Base-by-base conservation (phyloP, 1,140 invertebrate genomes). In the Drosophila ohnishii region DNA sequence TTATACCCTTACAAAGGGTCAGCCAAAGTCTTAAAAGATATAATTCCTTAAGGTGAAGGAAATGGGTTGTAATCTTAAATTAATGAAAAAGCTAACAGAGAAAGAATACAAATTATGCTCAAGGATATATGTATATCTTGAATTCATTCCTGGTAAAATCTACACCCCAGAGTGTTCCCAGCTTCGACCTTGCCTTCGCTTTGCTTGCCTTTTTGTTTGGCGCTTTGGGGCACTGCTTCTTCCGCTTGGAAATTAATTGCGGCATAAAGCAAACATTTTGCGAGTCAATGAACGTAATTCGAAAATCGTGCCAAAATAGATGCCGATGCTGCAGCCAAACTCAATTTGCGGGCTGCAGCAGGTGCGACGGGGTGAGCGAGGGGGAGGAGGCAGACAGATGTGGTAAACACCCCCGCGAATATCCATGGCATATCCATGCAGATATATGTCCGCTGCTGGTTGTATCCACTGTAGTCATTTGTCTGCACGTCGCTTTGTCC, bases 241-340 rank as follows among this genome's bases (percentile, higher is more conserved):
- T 88, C 84, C 84, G 84, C 80, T 64, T 88, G 66, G 55, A 80
- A 88, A 88, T 88, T 88, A 88, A 88, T 88, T 88, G 84, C 84
- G 84, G 84, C 84, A 88, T 88, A 88, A 88, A 84, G 61, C 80
- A 88, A 87, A 88, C 84, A 88, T 89, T 89, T 89, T 88, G 83
- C 83, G 74, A 88, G 84, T 88, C 84, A 85, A 88, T 88, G 84
- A 84, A 89, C 84, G 84, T 88, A 88, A 88, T 88, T 88, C 80
- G 84, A 88, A 88, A 88, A 88, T 88, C 84, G 84, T 88, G 84
- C 84, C 84, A 88, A 88, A 86, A 88, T 88, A 80, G 84, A 77
- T 88, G 80, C 72, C 72, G 84, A 73, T 88, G 80, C 72, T 62
- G 58, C 35, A 55, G 53, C 25, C 67, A 47, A 44, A 44, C 55